These are phyloP conservation scores for Drosophila colorata DNA, from an alignment of 2,888 invertebrate species.

Conservation along the genomic window DNA sequence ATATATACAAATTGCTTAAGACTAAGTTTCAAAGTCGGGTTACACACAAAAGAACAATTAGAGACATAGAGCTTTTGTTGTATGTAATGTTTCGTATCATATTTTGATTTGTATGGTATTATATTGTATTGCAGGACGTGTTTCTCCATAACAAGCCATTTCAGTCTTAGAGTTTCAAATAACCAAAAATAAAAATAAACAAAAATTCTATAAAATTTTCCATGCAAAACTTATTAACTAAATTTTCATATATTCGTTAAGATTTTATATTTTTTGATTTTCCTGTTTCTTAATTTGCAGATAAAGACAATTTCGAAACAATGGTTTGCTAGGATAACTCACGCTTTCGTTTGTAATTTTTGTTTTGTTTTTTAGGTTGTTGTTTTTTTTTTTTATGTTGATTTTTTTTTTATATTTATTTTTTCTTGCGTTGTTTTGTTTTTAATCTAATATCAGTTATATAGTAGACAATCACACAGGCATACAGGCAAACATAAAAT, in stretches of 20 bases:
- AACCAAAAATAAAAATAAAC: constrained; percentile 64
- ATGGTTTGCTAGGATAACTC: constrained; percentile 77
- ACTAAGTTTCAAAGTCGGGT: constrained; percentile 62
- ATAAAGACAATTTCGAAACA: constrained; percentile 73
- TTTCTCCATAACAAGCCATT: constrained; percentile 81
- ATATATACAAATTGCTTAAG: constrained; percentile 53
- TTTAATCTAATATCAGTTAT: constrained; percentile 74
- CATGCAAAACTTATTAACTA: constrained; percentile 61
- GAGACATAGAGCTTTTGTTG: constrained; percentile 43
- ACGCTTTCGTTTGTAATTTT: constrained; percentile 43
- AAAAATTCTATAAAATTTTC: constrained; percentile 34
- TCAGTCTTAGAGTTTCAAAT: constrained; percentile 84
- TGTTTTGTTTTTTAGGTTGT: constrained; percentile 8
- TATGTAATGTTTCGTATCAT: constrained; percentile 47
- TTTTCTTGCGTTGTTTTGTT: constrained; percentile 41
- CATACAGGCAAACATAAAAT: constrained; percentile 51
- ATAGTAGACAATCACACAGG: constrained; percentile 72
- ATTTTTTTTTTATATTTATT: constrained; percentile 9
- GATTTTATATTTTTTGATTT: constrained; percentile 16
- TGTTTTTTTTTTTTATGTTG: constrained; percentile 12
- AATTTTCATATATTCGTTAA: constrained; percentile 47
- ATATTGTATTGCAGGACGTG: constrained; percentile 67
- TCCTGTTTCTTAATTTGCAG: constrained; percentile 41
- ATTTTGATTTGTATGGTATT: constrained; percentile 35
- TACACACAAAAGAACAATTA: constrained; percentile 56